These are phyloP conservation scores for Eurois occulta DNA, from an alignment of 2,888 invertebrate species.

Conservation along the genomic window DNA sequence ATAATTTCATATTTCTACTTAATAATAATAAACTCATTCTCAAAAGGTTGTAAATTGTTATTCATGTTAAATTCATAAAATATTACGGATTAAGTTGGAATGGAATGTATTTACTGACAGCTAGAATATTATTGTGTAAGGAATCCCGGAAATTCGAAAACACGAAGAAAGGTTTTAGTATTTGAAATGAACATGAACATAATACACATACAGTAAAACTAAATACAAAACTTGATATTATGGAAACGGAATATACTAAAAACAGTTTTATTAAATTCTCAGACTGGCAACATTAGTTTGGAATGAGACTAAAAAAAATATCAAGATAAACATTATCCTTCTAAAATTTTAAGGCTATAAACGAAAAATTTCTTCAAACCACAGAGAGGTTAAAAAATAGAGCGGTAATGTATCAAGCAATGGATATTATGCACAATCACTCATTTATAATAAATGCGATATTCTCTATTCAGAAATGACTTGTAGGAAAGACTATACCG, in stretches of 20 bases:
- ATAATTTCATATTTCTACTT: no score
- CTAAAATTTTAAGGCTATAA: neutral
- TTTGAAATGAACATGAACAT: neutral
- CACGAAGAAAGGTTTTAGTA: neutral
- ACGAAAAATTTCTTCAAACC: conserved; percentile 10
- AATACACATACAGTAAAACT: conserved; percentile 32
- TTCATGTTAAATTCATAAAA: conserved; percentile 24
- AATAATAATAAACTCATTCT: neutral
- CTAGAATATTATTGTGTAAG: conserved; percentile 1
- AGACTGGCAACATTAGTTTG: neutral
- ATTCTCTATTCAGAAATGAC: neutral
- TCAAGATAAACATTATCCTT: neutral
- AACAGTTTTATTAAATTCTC: neutral
- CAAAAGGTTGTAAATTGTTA: neutral
- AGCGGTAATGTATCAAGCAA: neutral
- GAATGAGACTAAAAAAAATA: conserved; percentile 10
- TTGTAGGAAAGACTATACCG: neutral
- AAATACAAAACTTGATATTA: conserved; percentile 24
- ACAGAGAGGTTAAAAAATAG: conserved; percentile 1
- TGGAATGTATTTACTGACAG: conserved; percentile 51
- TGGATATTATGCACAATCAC: neutral
- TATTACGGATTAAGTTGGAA: conserved; percentile 31
- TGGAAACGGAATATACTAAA: neutral
- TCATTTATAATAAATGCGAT: neutral
- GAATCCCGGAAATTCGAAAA: neutral